Percentiles rank a stretch among this genome's conserved stretches.
Conservation (phyloP, 2,113 vertebrate genomes). For the Embiotoca jacksoni region DNA sequence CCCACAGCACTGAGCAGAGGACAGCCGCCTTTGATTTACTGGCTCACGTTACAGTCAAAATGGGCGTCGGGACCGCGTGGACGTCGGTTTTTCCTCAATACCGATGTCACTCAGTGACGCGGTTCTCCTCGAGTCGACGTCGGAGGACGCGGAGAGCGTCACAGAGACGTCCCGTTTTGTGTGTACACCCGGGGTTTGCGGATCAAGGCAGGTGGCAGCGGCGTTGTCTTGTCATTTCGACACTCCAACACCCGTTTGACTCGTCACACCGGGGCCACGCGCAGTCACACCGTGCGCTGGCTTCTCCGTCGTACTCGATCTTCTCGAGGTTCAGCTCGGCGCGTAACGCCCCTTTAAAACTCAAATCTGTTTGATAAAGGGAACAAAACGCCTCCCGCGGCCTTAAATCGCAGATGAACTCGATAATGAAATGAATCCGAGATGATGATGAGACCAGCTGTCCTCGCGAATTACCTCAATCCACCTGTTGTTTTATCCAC, state of each 20-base stretch:
- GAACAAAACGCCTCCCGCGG: too few species aligned
- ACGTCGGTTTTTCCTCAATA: conserved; percentile 5
- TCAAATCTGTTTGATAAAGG: too few species aligned
- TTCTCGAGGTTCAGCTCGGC: background rate
- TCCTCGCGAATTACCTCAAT: too few species aligned
- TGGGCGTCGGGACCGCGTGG: background rate
- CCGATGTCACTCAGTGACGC: conserved; percentile 13
- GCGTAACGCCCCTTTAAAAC: too few species aligned
- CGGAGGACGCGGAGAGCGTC: background rate
- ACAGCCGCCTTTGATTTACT: conserved; percentile 6
- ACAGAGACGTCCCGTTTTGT: background rate
- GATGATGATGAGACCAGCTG: too few species aligned
- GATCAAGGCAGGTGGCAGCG: conserved; percentile 7
- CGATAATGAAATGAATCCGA: too few species aligned
- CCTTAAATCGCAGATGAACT: too few species aligned
- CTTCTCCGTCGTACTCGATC: background rate
- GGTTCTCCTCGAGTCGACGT: background rate
- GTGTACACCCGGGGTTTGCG: background rate
- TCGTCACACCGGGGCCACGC: conserved; percentile 1
- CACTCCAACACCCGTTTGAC: conserved; percentile 35
- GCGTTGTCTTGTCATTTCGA: conserved; percentile 8
- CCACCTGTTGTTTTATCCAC: conserved; percentile 16
- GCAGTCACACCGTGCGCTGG: background rate
- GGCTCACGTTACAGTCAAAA: conserved; percentile 27
- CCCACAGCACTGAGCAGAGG: background rate